phyloP scores from a whole-genome alignment of 2,113 vertebrate species.

The Rhabdomys dilectus region DNA sequence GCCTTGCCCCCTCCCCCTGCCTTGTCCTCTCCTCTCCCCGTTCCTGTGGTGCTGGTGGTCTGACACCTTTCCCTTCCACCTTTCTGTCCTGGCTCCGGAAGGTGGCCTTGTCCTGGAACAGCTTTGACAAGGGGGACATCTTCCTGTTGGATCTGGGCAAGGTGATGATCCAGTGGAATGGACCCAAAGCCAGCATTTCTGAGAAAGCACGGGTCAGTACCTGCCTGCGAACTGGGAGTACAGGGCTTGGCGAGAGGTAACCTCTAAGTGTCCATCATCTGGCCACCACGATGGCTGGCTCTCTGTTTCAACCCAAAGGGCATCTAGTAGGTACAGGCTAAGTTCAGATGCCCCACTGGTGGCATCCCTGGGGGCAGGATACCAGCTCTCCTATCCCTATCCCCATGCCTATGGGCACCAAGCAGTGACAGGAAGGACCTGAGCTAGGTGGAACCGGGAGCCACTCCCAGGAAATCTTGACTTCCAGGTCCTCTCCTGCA shows the following conservation, averaged over 20 bases:
- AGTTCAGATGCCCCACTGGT: neutral
- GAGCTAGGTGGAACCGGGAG: neutral
- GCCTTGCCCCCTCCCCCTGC: neutral
- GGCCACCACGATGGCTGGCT: neutral
- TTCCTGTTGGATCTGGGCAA: slow-evolving; percentile 93
- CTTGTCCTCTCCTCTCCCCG: no score
- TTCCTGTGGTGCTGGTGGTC: neutral
- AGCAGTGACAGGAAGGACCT: neutral
- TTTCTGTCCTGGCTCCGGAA: slow-evolving; percentile 72
- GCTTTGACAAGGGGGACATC: slow-evolving; percentile 91
- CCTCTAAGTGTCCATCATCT: neutral
- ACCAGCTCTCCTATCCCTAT: neutral
- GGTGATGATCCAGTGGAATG: slow-evolving; percentile 93
- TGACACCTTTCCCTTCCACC: no score
- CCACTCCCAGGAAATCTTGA: neutral
- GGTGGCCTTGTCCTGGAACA: slow-evolving; percentile 92
- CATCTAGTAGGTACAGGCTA: neutral
- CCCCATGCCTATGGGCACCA: neutral
- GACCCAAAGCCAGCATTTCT: slow-evolving; percentile 88
- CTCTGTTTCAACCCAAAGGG: rapidly evolving
- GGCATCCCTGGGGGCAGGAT: neutral
- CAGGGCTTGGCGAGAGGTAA: neutral
- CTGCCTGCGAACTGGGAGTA: neutral
- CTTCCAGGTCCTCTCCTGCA: neutral
- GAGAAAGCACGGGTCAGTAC: slow-evolving; percentile 71